These are phyloP conservation scores for Orthonyx spaldingii DNA, from an alignment of 2,113 vertebrate species.

Conservation along the genomic window DNA sequence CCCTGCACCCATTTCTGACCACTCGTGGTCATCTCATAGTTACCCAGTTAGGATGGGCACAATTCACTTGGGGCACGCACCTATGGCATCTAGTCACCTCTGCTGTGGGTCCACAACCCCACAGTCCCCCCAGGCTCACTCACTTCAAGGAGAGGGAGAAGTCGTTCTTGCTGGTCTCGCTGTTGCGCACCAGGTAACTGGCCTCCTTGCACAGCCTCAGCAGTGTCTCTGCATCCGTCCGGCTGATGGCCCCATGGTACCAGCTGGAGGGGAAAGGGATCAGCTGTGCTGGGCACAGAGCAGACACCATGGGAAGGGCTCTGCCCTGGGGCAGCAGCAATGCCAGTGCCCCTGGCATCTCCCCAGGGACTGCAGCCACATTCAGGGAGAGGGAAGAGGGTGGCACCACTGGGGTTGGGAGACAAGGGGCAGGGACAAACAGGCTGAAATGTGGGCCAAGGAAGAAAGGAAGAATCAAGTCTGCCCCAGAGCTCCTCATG, in stretches of 20 bases:
- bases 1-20: not conserved
- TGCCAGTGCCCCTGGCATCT: not conserved
- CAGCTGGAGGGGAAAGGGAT: conserved; percentile 75
- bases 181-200: conserved; percentile 98
- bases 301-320: not conserved
- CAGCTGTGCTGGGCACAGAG: not conserved
- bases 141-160: conserved; percentile 98
- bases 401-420: rapidly evolving
- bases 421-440: not conserved
- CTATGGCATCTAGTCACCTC: rapidly evolving
- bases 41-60: rapidly evolving
- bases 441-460: not conserved
- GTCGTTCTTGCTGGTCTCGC: conserved; percentile 97
- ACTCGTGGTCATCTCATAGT: rapidly evolving
- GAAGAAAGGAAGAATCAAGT: not conserved
- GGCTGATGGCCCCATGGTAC: conserved; percentile 97
- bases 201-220: conserved; percentile 95
- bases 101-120: not conserved
- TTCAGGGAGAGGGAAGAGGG: not conserved
- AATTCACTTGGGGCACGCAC: rapidly evolving
- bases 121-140: conserved; percentile 34
- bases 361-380: rapidly evolving
- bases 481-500: not conserved
- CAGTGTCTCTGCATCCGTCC: conserved; percentile 91
- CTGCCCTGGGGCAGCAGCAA: not conserved